These are phyloP conservation scores for Cavia aperea DNA, from an alignment of 2,113 vertebrate species.

Conservation along the genomic window DNA sequence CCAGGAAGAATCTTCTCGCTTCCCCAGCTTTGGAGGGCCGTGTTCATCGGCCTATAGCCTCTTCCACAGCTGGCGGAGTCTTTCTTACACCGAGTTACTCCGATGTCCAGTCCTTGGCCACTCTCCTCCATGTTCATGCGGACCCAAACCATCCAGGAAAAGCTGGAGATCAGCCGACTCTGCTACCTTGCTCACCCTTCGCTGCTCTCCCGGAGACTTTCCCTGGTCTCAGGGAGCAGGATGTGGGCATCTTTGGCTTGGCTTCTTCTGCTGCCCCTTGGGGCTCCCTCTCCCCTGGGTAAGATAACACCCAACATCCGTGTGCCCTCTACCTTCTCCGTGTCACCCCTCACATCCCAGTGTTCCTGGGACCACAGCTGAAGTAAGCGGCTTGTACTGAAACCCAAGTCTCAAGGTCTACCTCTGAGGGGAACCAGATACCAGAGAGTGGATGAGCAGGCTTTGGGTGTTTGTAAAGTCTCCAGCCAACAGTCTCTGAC, in stretches of 20 bases:
- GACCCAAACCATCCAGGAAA: not conserved
- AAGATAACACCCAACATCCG: not conserved
- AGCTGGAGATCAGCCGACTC: not conserved
- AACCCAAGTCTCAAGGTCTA: not conserved
- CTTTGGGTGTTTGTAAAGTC: not conserved
- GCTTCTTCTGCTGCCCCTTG: not conserved
- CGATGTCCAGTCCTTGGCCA: not conserved
- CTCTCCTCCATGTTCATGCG: not conserved
- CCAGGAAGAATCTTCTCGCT: not conserved
- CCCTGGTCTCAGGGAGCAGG: not conserved
- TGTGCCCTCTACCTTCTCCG: accelerated
- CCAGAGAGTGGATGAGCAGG: not conserved
- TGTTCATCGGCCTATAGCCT: no score
- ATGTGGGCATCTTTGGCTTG: not conserved
- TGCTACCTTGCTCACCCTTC: not conserved
- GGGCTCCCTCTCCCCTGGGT: not conserved
- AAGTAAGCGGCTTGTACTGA: not conserved
- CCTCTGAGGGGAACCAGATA: not conserved
- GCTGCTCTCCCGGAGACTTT: not conserved
- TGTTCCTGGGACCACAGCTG: not conserved
- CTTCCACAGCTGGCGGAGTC: not conserved
- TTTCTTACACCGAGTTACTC: not conserved
- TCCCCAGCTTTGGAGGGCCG: not conserved
- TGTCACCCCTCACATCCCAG: not conserved
- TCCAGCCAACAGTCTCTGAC: not conserved